Base-by-base conservation (phyloP, 2,113 vertebrate genomes). In the Nycticebus coucang region DNA sequence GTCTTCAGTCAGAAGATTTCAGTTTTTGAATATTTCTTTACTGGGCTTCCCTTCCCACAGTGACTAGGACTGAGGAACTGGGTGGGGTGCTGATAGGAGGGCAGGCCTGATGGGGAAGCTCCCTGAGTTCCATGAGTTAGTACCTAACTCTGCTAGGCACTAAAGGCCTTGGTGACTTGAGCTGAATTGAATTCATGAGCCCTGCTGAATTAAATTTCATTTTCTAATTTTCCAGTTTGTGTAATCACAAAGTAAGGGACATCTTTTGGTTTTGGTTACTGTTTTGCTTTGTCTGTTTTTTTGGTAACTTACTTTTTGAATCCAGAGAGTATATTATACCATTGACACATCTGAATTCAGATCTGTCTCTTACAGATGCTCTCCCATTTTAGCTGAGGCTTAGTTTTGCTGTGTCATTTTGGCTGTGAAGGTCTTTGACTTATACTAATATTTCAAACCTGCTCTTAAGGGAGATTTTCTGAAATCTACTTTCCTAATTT, bases 191-290 rank as follows among this genome's bases (percentile, higher is more conserved):
- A 81, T 91, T 53, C 37, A 50, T 60, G 60, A 91, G 11, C 41
- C n/a, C 33, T 79, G 15, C 21, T 64, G 19, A 41, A 41, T 77
- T 74, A 80, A 88, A 57, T 75, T 13, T 68, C 72, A 57, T 33
- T 89, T 95, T 95, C 79, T 82, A 17, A 71, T 66, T 78, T 89
- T 93, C 89, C 57, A 53, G 7, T 80, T 74, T 84, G 80, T 35
- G 18, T 89, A 62, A 53, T 89, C 60, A 78, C 53, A 95, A 83
- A 91, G 19, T 82, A 66, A 95, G 41, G 57, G 41, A 50, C 41
- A n/a, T 12, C 17, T 95, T 94, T 86, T 35, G 22, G 24, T 89
- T 81, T 79, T 24, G n/a, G 57, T 78, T 82, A 21, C 5, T 79
- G 6, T 33, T 81, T 74, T 45, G 62, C 37, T 45, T 41, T 59